Percentiles rank a stretch among this genome's conserved stretches.
phyloP scores from a whole-genome alignment of 2,797 vertebrate genomes.

The Trematomus bernacchii region DNA sequence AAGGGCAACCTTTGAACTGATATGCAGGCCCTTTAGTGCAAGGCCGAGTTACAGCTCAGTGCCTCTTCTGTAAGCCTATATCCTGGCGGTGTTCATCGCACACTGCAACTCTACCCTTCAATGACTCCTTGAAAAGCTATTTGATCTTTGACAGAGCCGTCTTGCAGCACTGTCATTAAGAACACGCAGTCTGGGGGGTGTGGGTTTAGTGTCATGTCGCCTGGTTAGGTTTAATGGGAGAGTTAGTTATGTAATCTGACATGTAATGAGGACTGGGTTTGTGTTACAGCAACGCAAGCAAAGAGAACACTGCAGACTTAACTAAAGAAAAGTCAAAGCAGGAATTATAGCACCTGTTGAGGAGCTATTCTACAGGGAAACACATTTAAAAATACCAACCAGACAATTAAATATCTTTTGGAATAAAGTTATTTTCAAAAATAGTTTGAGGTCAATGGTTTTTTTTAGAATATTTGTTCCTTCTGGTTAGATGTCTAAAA shows the following conservation, averaged over 20 bases:
- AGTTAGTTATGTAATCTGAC: slow-evolving; percentile 69
- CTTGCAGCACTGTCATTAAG: neutral
- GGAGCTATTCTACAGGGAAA: neutral
- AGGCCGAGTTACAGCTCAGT: slow-evolving; percentile 60
- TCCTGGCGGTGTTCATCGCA: slow-evolving; percentile 34
- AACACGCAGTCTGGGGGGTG: slow-evolving; percentile 20
- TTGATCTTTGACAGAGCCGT: slow-evolving; percentile 63
- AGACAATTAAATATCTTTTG: neutral
- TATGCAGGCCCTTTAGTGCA: slow-evolving; percentile 48
- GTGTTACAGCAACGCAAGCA: slow-evolving; percentile 52
- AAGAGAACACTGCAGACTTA: slow-evolving; percentile 24
- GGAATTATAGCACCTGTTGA: neutral
- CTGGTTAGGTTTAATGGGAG: slow-evolving; percentile 62
- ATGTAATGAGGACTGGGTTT: slow-evolving; percentile 66
- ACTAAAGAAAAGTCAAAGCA: slow-evolving; percentile 24
- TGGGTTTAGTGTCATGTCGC: slow-evolving; percentile 66
- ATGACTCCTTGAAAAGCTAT: slow-evolving; percentile 46
- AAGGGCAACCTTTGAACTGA: slow-evolving; percentile 69
- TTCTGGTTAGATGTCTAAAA: too few species aligned
- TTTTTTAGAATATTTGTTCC: too few species aligned
- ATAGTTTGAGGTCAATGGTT: neutral
- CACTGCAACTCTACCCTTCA: slow-evolving; percentile 55
- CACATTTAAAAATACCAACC: neutral
- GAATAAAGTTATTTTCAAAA: neutral
- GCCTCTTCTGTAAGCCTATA: slow-evolving; percentile 65